Conservation (phyloP, 2,797 vertebrate genomes). For the Tragelaphus eurycerus region DNA sequence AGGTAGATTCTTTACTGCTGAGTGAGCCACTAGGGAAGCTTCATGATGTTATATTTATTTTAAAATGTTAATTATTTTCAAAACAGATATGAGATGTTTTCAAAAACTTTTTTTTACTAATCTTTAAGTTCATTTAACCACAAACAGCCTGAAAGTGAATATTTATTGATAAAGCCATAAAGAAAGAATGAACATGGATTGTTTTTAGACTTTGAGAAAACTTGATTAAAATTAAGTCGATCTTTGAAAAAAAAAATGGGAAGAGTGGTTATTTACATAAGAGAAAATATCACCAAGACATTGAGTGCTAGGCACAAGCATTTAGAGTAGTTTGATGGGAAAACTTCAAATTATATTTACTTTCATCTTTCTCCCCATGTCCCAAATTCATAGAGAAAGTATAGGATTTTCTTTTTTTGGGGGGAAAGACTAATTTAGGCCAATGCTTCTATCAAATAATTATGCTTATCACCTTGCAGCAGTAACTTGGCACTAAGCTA, state of each 20-base stretch:
- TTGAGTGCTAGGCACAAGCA: neutral
- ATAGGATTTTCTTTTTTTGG: slow-evolving; percentile 17
- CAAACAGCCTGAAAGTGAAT: neutral
- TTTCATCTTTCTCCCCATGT: neutral
- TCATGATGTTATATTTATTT: neutral
- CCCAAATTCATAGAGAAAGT: slow-evolving; percentile 33
- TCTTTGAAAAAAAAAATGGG: neutral
- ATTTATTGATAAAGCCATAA: neutral
- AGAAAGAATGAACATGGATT: neutral
- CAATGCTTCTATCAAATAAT: neutral
- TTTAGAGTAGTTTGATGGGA: slow-evolving; percentile 29
- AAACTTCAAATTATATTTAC: slow-evolving; percentile 32
- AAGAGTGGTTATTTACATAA: neutral
- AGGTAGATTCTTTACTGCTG: neutral
- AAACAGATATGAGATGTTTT: neutral
- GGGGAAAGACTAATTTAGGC: neutral
- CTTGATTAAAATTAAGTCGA: neutral
- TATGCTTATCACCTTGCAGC: neutral
- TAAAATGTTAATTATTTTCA: neutral
- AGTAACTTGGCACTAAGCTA: neutral
- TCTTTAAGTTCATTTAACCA: neutral
- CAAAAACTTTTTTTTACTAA: neutral
- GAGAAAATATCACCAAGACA: slow-evolving; percentile 19
- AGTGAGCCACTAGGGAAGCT: neutral
- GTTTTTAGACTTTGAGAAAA: slow-evolving; percentile 30